Conservation (phyloP, 2,888 invertebrate genomes). For the Thyatira batis region DNA sequence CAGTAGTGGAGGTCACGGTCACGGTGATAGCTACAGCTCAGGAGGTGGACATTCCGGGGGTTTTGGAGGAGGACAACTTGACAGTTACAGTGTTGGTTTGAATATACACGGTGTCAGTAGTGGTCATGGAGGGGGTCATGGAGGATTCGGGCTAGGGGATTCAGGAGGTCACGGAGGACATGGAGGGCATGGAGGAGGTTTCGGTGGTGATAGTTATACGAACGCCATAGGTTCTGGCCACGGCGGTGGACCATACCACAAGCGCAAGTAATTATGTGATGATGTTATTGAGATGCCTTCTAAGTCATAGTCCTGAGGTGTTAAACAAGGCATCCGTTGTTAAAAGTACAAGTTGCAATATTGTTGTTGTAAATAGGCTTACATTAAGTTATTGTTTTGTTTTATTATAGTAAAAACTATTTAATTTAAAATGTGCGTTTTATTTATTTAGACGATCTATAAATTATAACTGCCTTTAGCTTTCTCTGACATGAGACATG, state of each 20-base stretch:
- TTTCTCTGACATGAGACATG: no score
- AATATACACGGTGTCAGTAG: slow-evolving; percentile 34
- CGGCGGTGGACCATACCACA: slow-evolving; percentile 75
- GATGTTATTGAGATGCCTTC: slow-evolving; percentile 44
- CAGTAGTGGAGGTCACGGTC: slow-evolving; percentile 29
- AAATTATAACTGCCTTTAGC: no score
- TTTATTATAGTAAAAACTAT: slow-evolving; percentile 56
- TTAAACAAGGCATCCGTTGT: slow-evolving; percentile 35
- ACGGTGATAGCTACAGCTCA: slow-evolving; percentile 26
- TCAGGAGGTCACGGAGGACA: slow-evolving; percentile 46
- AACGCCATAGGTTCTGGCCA: slow-evolving; percentile 71
- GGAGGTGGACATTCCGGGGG: slow-evolving; percentile 28
- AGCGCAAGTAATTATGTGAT: slow-evolving; percentile 44
- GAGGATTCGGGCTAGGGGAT: slow-evolving; percentile 40
- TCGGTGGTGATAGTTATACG: slow-evolving; percentile 69
- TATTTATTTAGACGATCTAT: slow-evolving; percentile 5
- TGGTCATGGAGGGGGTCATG: slow-evolving; percentile 45
- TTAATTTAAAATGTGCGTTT: slow-evolving; percentile 29
- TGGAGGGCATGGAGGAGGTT: slow-evolving; percentile 39
- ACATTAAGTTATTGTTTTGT: slow-evolving; percentile 66
- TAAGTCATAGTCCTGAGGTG: slow-evolving; percentile 67
- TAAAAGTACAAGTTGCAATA: slow-evolving; percentile 47
- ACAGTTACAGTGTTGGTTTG: slow-evolving; percentile 32
- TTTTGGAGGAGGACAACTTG: slow-evolving; percentile 29
- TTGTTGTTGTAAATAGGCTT: slow-evolving; percentile 62